Conservation (phyloP, 2,888 invertebrate genomes). For the Dilophus febrilis region DNA sequence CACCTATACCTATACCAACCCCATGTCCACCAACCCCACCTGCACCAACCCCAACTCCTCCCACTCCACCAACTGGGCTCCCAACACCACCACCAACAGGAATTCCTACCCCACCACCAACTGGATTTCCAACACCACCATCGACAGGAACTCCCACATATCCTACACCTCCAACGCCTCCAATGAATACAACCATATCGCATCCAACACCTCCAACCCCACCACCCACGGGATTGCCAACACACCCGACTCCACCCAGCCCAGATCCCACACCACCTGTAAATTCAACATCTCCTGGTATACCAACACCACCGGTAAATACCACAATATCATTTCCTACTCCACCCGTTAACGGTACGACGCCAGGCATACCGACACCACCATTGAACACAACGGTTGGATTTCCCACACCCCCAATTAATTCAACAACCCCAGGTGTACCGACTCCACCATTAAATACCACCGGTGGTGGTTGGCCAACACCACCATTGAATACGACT, state of each 20-base stretch:
- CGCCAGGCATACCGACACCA: constrained; percentile 1
- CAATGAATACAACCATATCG: background rate
- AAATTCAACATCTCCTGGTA: background rate
- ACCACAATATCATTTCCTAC: background rate
- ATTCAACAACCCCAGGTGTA: background rate
- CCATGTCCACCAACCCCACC: constrained; percentile 4
- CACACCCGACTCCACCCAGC: background rate
- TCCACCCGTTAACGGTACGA: background rate
- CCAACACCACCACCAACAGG: constrained; percentile 3
- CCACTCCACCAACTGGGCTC: background rate
- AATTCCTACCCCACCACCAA: constrained; percentile 1
- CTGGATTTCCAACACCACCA: background rate
- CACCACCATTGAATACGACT: background rate
- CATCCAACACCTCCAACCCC: background rate
- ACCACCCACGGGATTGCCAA: background rate
- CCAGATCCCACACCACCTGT: background rate
- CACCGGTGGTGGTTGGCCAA: background rate
- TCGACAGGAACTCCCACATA: background rate
- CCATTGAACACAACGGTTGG: background rate
- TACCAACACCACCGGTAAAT: background rate
- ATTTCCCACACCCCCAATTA: background rate
- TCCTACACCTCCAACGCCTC: background rate
- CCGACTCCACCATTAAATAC: background rate
- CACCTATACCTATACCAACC: constrained; percentile 7
- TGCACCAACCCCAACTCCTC: too few species aligned